phyloP scores from a whole-genome alignment of 2,888 invertebrate species.

The Drosophila atripex region DNA sequence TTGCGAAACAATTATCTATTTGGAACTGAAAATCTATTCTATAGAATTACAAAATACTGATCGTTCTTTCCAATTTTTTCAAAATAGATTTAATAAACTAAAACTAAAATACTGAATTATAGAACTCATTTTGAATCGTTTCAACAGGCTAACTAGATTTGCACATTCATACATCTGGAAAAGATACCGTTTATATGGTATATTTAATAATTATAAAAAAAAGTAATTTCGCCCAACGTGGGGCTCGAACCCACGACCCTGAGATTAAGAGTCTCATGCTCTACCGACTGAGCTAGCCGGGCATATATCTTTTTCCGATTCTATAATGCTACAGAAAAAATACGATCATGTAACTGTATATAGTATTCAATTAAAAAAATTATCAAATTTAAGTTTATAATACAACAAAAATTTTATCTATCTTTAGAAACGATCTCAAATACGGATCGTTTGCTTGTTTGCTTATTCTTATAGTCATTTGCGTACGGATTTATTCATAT shows the following conservation, averaged over 20 bases:
- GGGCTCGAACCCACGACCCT: conserved; percentile 80
- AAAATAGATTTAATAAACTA: too few species aligned
- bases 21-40: too few species aligned
- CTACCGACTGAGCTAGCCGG: conserved; percentile 79
- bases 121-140: too few species aligned
- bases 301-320: conserved; percentile 24
- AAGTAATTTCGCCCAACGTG: conserved; percentile 69
- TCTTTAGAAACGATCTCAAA: background rate
- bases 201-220: conserved; percentile 21
- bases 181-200: too few species aligned
- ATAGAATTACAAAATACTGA: too few species aligned
- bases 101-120: too few species aligned
- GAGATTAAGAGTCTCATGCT: conserved; percentile 79
- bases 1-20: too few species aligned
- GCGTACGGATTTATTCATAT: accelerated
- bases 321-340: background rate
- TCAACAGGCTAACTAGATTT: too few species aligned
- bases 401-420: background rate
- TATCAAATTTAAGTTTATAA: background rate
- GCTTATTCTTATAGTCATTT: too few species aligned
- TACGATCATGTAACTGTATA: background rate
- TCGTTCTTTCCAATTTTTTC: too few species aligned
- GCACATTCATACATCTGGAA: too few species aligned
- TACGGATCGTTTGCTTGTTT: too few species aligned
- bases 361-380: background rate